These are phyloP conservation scores for Lagopus leucura DNA, from an alignment of 2,113 vertebrate genomes.

Conservation along the genomic window DNA sequence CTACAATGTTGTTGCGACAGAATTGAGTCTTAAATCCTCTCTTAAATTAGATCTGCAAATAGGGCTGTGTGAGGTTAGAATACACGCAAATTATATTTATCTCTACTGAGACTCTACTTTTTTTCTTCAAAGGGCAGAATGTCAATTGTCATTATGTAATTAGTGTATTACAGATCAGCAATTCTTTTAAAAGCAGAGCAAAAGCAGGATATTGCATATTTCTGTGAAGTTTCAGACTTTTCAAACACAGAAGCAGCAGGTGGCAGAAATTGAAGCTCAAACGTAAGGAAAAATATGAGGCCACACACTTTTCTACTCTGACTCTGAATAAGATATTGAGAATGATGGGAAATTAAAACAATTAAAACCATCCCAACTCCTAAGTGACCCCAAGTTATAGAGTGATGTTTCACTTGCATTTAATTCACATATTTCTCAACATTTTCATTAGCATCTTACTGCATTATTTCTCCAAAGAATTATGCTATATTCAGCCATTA, in stretches of 20 bases:
- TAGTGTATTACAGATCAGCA: background rate
- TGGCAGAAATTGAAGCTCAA: background rate
- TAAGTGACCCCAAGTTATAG: background rate
- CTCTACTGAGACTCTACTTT: background rate
- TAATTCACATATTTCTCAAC: background rate
- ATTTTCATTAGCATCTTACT: background rate
- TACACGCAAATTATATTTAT: background rate
- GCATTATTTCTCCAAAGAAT: background rate
- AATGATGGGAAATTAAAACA: background rate
- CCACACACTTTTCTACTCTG: background rate
- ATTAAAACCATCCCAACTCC: constrained; percentile 18
- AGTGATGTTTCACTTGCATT: background rate
- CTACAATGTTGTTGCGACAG: constrained; percentile 1
- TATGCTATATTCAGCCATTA: background rate
- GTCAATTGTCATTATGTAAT: background rate
- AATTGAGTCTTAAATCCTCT: background rate
- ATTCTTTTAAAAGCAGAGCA: background rate
- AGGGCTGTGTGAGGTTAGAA: background rate
- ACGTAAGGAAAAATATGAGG: background rate
- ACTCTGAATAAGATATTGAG: background rate
- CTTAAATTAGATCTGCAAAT: background rate
- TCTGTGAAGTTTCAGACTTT: constrained; percentile 8
- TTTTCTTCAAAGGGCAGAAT: background rate
- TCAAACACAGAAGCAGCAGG: constrained; percentile 18
- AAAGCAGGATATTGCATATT: background rate